Conservation (phyloP, 1,140 invertebrate species). For the Campoletis sonorensis region DNA sequence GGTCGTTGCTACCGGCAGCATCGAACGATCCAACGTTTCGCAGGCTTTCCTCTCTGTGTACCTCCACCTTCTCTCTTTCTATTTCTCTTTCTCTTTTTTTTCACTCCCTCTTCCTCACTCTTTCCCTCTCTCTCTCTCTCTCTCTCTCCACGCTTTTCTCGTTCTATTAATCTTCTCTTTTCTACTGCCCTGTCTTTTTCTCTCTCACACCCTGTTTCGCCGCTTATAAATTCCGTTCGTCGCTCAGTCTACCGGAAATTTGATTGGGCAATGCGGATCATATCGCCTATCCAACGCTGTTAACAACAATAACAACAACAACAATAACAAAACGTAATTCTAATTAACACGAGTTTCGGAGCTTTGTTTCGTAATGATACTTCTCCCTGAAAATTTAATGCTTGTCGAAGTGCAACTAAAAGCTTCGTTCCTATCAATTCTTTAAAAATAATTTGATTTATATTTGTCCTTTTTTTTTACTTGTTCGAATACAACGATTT, state of each 20-base stretch:
- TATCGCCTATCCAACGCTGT: background rate
- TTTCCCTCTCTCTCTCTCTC: slow-evolving; percentile 8
- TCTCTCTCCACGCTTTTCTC: slow-evolving; percentile 29
- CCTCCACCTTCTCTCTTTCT: slow-evolving; percentile 45
- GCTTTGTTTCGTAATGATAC: background rate
- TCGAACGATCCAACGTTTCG: slow-evolving; percentile 74
- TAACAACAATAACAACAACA: too few species aligned
- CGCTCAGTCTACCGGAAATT: background rate
- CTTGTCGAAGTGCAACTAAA: too few species aligned
- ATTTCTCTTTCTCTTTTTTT: slow-evolving; percentile 21
- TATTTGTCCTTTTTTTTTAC: too few species aligned
- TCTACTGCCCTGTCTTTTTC: slow-evolving; percentile 3
- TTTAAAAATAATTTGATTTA: too few species aligned
- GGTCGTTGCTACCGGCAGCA: slow-evolving; percentile 77
- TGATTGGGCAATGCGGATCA: slow-evolving; percentile 12
- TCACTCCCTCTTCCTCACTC: slow-evolving; percentile 23
- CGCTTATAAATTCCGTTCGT: slow-evolving; percentile 30
- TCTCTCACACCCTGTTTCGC: slow-evolving; percentile 42
- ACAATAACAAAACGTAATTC: background rate
- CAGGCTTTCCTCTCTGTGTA: slow-evolving; percentile 58
- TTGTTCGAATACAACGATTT: too few species aligned
- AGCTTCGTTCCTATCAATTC: too few species aligned
- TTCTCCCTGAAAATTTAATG: too few species aligned
- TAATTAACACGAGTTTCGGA: background rate
- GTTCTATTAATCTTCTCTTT: slow-evolving; percentile 5